A percentile compares a stretch with the other conserved stretches of the same genome.
Evolutionary conservation across 2,888 invertebrate genomes (phyloP).

Genomic region (Frankliniella intonsa): DNA sequence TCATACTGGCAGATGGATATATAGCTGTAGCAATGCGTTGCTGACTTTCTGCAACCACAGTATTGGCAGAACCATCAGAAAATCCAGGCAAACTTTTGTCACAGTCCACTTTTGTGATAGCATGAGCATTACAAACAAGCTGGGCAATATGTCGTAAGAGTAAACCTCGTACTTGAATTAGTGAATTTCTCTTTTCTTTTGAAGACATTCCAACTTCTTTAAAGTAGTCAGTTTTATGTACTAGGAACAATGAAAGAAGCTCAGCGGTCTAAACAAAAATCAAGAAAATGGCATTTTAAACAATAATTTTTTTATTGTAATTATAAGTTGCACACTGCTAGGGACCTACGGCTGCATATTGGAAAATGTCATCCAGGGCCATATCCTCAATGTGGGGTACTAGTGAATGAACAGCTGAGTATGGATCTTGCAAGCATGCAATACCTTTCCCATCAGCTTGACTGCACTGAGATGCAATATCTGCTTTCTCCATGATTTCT

Average conservation of each 20-base stretch:
- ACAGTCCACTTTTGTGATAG: constrained; percentile 50
- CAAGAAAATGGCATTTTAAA: constrained; percentile 38
- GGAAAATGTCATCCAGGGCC: constrained; percentile 59
- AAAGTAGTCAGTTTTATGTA: constrained; percentile 61
- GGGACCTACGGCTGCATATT: constrained; percentile 63
- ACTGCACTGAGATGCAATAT: constrained; percentile 39
- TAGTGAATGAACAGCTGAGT: constrained; percentile 65
- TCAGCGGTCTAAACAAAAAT: constrained; percentile 57
- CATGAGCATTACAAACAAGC: constrained; percentile 74
- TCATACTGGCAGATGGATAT: constrained; percentile 79
- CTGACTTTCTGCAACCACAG: constrained; percentile 42
- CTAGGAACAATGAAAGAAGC: constrained; percentile 61
- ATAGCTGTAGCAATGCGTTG: constrained; percentile 70
- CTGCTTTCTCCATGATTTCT: constrained; percentile 29
- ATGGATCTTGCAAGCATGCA: constrained; percentile 45
- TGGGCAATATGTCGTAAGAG: constrained; percentile 75
- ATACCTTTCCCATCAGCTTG: constrained; percentile 48
- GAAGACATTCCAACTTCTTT: constrained; percentile 45
- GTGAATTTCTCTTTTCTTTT: constrained; percentile 43
- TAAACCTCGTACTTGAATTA: constrained; percentile 58
- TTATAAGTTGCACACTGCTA: background rate
- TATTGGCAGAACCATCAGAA: background rate
- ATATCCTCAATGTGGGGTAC: constrained; percentile 69
- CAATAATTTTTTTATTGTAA: background rate
- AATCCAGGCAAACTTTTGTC: constrained; percentile 32